These are phyloP conservation scores for Sarcophaga peregrina DNA, from an alignment of 1,140 invertebrate genomes.

Conservation along the genomic window DNA sequence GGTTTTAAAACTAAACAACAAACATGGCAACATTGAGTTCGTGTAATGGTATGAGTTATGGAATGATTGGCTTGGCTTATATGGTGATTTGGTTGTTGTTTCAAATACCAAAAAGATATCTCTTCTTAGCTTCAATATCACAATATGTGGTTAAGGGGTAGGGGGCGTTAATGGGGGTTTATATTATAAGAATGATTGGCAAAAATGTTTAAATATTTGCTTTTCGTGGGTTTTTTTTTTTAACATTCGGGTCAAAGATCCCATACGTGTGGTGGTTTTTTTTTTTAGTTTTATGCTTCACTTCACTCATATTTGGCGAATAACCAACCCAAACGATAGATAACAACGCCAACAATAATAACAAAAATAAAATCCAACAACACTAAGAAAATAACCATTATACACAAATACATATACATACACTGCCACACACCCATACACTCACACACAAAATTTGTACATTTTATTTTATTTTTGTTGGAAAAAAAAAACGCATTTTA, in stretches of 20 bases:
- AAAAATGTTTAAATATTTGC: conserved; percentile 20
- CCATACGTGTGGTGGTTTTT: conserved; percentile 9
- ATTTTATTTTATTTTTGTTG: no score
- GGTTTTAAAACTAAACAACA: neutral
- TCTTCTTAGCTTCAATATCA: no score
- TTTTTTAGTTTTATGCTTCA: conserved; percentile 37
- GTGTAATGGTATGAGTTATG: no score
- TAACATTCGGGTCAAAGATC: conserved; percentile 29
- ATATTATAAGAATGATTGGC: neutral
- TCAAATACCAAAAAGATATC: no score
- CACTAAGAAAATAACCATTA: neutral
- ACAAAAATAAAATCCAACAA: neutral
- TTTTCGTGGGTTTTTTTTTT: conserved; percentile 6
- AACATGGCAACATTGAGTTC: neutral
- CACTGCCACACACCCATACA: no score
- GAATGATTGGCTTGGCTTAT: no score
- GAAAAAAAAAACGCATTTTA: no score
- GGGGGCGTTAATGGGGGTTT: neutral
- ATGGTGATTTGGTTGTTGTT: no score
- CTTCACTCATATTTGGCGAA: conserved; percentile 25
- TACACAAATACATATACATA: neutral
- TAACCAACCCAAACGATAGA: conserved; percentile 5
- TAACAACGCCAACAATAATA: conserved; percentile 24
- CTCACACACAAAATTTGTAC: no score
- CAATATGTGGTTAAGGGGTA: no score